These are phyloP conservation scores for Acrocephalus arundinaceus DNA, from an alignment of 2,113 vertebrate genomes.

Conservation along the genomic window DNA sequence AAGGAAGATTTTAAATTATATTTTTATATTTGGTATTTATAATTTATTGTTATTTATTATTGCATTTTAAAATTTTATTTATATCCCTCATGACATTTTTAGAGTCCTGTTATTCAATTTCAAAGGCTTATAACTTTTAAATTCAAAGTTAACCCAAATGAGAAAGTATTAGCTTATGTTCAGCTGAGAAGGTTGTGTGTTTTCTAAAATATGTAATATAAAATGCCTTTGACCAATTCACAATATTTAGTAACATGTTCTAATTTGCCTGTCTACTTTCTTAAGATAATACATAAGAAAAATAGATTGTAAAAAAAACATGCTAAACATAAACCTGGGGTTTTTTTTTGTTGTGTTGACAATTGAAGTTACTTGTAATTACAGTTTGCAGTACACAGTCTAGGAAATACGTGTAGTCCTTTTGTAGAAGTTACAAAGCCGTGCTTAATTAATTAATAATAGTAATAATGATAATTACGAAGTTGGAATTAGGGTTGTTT, in stretches of 20 bases:
- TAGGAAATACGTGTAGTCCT: neutral
- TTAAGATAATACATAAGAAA: neutral
- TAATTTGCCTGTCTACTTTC: neutral
- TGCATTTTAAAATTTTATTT: neutral
- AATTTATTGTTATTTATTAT: neutral
- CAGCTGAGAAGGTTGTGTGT: conserved; percentile 39
- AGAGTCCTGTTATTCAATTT: neutral
- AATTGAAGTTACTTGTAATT: neutral
- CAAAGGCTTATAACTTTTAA: neutral
- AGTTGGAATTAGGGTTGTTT: neutral
- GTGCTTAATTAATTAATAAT: neutral
- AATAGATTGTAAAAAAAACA: neutral
- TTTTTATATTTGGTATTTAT: neutral
- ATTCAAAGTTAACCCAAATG: conserved; percentile 48
- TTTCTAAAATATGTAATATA: conserved; percentile 19
- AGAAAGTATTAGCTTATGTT: conserved; percentile 37
- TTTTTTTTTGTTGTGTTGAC: neutral
- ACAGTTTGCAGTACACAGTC: neutral
- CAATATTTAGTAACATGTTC: neutral
- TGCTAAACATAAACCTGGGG: neutral
- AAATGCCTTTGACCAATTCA: neutral
- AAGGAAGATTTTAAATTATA: neutral
- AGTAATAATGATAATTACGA: neutral
- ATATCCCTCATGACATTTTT: neutral
- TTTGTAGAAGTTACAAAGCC: neutral